Conservation (phyloP, 2,113 vertebrate genomes). For the Phycodurus eques region DNA sequence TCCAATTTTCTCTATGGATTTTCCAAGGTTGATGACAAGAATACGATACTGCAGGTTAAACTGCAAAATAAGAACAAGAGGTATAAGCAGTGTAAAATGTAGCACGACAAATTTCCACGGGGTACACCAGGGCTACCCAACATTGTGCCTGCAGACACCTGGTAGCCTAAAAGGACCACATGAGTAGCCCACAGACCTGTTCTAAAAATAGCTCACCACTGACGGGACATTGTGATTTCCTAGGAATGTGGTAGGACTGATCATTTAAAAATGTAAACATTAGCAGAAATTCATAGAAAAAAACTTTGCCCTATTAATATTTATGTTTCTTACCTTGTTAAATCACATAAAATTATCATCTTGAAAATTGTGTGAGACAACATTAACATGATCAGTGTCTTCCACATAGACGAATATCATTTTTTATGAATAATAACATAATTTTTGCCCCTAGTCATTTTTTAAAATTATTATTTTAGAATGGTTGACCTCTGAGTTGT, state of each 20-base stretch:
- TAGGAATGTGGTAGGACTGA: not conserved
- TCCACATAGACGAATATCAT: too few species aligned
- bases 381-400: too few species aligned
- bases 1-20: conserved; percentile 47
- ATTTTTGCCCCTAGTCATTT: too few species aligned
- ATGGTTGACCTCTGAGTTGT: too few species aligned
- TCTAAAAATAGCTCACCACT: not conserved
- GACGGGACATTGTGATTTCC: not conserved
- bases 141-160: not conserved
- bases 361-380: too few species aligned
- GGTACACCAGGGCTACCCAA: not conserved
- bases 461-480: too few species aligned
- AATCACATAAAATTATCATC: too few species aligned
- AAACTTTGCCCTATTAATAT: too few species aligned
- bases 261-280: not conserved
- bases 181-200: too few species aligned
- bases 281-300: too few species aligned
- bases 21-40: conserved; percentile 36
- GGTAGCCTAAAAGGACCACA: not conserved
- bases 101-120: not conserved
- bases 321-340: too few species aligned
- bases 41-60: conserved; percentile 28
- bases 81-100: conserved; percentile 38
- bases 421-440: too few species aligned
- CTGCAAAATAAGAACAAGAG: conserved; percentile 29